Evolutionary conservation across 2,888 invertebrate genomes (phyloP).

Genomic region (Galerucella pusilla): DNA sequence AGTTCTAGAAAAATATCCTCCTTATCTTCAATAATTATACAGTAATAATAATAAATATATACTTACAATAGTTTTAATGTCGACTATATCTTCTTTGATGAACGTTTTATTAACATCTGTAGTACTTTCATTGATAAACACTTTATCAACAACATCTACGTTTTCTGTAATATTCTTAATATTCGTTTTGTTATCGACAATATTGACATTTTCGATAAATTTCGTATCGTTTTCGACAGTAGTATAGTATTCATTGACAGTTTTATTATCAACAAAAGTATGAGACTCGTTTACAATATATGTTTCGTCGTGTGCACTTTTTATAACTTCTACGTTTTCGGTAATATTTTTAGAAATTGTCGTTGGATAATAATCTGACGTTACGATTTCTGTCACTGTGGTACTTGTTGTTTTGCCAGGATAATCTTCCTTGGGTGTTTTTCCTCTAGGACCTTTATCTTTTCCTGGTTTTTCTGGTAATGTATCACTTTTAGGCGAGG

Average conservation of each 20-base stretch:
- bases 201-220: constrained; percentile 18
- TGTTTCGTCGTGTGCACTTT: constrained; percentile 54
- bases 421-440: constrained; percentile 20
- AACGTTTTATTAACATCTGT: constrained; percentile 64
- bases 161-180: constrained; percentile 43
- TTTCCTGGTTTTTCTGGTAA: constrained; percentile 3
- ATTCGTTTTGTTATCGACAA: constrained; percentile 27
- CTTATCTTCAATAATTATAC: neutral
- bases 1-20: too few species aligned
- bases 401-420: constrained; percentile 14
- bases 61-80: constrained; percentile 69
- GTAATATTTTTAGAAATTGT: constrained; percentile 50
- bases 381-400: constrained; percentile 9
- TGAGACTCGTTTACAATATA: constrained; percentile 53
- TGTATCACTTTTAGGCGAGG: constrained; percentile 18
- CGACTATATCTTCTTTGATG: constrained; percentile 70
- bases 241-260: constrained; percentile 55
- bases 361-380: constrained; percentile 22
- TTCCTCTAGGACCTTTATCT: constrained; percentile 9
- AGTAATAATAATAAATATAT: constrained; percentile 9
- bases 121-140: constrained; percentile 43
- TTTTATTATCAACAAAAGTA: constrained; percentile 53
- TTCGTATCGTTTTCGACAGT: constrained; percentile 33
- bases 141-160: constrained; percentile 44
- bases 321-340: constrained; percentile 52